Conservation (phyloP, 2,113 vertebrate species). For the Lucifuga dentata region DNA sequence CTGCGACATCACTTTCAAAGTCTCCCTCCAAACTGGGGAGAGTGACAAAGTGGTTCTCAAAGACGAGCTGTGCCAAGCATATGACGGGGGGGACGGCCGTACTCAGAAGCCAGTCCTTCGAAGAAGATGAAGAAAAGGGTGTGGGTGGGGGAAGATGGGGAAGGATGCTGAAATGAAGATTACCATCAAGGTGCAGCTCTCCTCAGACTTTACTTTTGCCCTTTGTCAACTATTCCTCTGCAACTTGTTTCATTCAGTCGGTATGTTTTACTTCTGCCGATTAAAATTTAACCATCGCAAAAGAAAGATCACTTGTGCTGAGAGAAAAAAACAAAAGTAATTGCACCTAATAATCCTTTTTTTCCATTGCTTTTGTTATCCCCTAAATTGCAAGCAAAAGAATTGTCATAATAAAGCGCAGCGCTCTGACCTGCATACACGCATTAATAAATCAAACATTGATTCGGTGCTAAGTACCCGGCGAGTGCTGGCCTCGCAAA, state of each 20-base stretch:
- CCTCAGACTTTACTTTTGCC: conserved; percentile 27
- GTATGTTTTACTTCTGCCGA: neutral
- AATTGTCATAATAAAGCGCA: conserved; percentile 59
- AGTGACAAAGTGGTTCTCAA: conserved; percentile 72
- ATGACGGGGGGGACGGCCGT: conserved; percentile 28
- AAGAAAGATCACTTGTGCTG: neutral
- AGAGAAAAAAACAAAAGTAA: conserved; percentile 19
- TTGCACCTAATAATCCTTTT: conserved; percentile 19
- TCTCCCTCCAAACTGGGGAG: conserved; percentile 51
- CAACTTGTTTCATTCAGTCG: neutral
- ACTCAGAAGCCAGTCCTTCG: conserved; percentile 39
- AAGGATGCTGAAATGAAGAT: conserved; percentile 30
- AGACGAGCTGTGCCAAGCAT: conserved; percentile 50
- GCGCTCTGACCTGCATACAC: conserved; percentile 49
- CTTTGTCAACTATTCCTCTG: conserved; percentile 12
- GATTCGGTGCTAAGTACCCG: conserved; percentile 57
- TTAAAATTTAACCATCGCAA: neutral
- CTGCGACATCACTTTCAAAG: conserved; percentile 60
- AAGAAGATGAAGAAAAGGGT: conserved; percentile 47
- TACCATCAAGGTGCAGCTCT: conserved; percentile 17
- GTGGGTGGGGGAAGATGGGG: conserved; percentile 1
- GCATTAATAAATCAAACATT: conserved; percentile 71
- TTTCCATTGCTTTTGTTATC: conserved; percentile 22
- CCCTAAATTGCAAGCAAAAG: conserved; percentile 1
- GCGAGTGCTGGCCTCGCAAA: conserved; percentile 67